Conservation (phyloP, 2,888 invertebrate species). For the Limenitis camilla region DNA sequence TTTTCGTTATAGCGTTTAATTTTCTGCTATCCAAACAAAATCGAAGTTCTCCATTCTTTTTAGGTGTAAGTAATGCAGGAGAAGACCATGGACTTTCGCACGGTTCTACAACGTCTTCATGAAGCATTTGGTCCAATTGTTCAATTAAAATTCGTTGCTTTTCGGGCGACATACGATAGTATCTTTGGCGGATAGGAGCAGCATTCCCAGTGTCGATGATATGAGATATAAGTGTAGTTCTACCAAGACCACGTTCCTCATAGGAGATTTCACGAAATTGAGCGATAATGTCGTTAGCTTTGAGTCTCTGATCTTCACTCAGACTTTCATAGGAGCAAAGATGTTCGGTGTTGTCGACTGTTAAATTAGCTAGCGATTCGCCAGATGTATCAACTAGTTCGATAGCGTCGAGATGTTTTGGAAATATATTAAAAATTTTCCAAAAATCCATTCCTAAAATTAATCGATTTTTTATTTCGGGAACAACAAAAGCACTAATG, state of each 20-base stretch:
- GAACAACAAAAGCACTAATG: conserved; percentile 16
- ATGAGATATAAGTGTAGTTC: conserved; percentile 22
- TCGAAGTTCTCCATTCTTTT: conserved; percentile 26
- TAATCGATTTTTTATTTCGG: conserved; percentile 5
- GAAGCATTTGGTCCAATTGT: conserved; percentile 29
- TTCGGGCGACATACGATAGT: conserved; percentile 28
- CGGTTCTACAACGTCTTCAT: conserved; percentile 22
- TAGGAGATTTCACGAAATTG: conserved; percentile 22
- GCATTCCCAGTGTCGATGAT: conserved; percentile 29
- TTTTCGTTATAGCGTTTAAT: conserved; percentile 21
- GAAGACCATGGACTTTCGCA: conserved; percentile 30
- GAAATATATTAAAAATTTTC: conserved; percentile 18
- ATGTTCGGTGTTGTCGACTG: too few relatives aligned
- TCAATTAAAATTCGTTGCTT: conserved; percentile 20
- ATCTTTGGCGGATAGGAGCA: conserved; percentile 27
- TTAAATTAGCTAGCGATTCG: too few relatives aligned
- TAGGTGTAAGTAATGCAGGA: conserved; percentile 22
- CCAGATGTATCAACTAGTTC: too few relatives aligned
- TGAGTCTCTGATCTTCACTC: conserved; percentile 1
- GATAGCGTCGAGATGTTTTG: conserved; percentile 10
- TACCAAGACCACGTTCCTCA: conserved; percentile 21
- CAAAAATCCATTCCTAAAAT: conserved; percentile 24
- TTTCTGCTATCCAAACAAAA: conserved; percentile 30
- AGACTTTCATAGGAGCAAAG: conserved; percentile 1
- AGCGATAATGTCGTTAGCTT: conserved; percentile 14